Conservation (phyloP, 1,140 invertebrate genomes). For the Drosophila tani region DNA sequence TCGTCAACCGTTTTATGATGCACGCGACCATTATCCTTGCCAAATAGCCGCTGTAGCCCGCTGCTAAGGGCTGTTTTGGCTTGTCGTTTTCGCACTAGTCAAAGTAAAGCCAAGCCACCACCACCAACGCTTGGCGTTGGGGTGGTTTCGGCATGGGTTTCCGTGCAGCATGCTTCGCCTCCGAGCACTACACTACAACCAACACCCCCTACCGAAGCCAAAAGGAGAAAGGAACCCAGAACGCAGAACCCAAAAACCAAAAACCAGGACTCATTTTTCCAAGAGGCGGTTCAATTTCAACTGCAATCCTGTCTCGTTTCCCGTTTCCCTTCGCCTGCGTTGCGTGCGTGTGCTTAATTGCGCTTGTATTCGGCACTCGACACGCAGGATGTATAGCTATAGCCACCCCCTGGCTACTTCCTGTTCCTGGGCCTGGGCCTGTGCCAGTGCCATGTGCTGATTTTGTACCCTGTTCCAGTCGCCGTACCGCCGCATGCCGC, state of each 20-base stretch:
- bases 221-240: constrained; percentile 13
- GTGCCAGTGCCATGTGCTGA: constrained; percentile 74
- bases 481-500: background rate
- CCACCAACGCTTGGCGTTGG: constrained; percentile 42
- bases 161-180: constrained; percentile 15
- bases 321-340: constrained; percentile 39
- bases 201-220: constrained; percentile 60
- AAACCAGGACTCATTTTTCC: constrained; percentile 36
- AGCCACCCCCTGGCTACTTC: constrained; percentile 47
- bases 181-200: constrained; percentile 2
- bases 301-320: constrained; percentile 30
- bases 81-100: constrained; percentile 42
- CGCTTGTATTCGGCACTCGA: constrained; percentile 66
- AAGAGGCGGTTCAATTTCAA: constrained; percentile 49
- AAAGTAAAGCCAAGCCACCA: constrained; percentile 56
- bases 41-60: constrained; percentile 10
- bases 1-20: constrained; percentile 79
- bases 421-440: constrained; percentile 57
- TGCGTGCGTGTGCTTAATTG: constrained; percentile 76
- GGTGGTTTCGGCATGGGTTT: constrained; percentile 68
- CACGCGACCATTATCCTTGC: constrained; percentile 64
- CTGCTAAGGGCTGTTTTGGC: constrained; percentile 61
- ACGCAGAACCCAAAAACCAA: constrained; percentile 3
- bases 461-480: constrained; percentile 50
- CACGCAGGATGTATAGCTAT: constrained; percentile 15